Evolutionary conservation across 2,888 invertebrate genomes (phyloP), one percentile per base, ranked within the genome.

Genomic region (Acanthosepion lycidas): DNA sequence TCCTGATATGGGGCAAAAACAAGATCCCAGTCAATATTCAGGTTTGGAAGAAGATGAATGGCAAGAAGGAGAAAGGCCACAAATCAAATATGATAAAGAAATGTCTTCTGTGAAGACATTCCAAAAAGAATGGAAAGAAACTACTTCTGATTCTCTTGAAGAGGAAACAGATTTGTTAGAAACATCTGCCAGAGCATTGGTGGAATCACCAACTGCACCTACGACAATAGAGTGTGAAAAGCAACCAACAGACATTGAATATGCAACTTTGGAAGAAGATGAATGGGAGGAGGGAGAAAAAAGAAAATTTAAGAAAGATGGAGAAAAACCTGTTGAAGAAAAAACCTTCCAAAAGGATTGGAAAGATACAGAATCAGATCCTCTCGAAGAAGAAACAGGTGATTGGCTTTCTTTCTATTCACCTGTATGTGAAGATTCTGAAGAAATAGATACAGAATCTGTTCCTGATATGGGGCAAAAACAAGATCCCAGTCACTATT

Each of bases 361-460:
- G 92, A 92, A 49, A 92, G 48, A 92, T 28, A 92, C 92, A 26
- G 28, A 28, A n/a, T 92, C 92, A 12, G 92, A 92, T 5, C n/a
- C 92, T 28, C 49, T 92, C 8, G 92, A 92, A 92, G 92, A 49
- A 92, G 92, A 49, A 4, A 48, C 3, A 23, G 51, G 12, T 28
- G 92, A 92, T n/a, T 92, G 92, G 92, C 51, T 51, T 4, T 49
- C 28, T 33, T 92, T 92, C 28, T 92, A 92, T 92, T 92, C 92
- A 2, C 28, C 92, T 28, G 33, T 78, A 15, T 15, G 49, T 28
- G 92, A 92, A 49, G 92, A 92, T 92, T 15, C 9, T 2, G 78
- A 78, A 6, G 8, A 3, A 8, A n/a, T n/a, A 33, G 78, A 78
- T n/a, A n/a, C 33, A 4, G 78, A n/a, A n/a, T n/a, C 15, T 15